Conservation (phyloP, 1,140 invertebrate species). For the Drosophila fuyamai region DNA sequence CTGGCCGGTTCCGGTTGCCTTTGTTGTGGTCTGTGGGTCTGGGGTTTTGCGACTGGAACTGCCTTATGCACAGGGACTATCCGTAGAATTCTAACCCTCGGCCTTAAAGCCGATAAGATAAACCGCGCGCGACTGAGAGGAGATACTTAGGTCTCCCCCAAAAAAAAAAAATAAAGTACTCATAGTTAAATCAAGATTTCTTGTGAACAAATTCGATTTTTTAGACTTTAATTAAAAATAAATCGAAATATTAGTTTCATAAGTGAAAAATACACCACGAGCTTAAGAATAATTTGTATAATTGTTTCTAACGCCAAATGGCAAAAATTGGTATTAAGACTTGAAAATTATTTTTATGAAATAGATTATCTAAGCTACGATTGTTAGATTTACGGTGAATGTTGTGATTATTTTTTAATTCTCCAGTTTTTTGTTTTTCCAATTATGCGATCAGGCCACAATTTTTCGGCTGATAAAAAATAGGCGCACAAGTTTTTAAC, state of each 20-base stretch:
- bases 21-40: conserved; percentile 25
- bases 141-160: conserved; percentile 6
- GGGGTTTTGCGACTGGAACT: conserved; percentile 23
- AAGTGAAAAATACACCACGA: too few relatives aligned
- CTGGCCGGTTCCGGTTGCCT: conserved; percentile 18
- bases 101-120: conserved; percentile 31
- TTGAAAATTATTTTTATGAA: not conserved
- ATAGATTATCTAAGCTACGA: too few relatives aligned
- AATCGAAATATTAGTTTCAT: too few relatives aligned
- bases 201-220: not conserved
- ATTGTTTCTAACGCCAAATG: not conserved
- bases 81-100: conserved; percentile 10
- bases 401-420: not conserved
- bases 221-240: too few relatives aligned
- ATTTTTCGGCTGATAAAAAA: conserved; percentile 12
- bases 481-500: conserved; percentile 14
- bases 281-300: not conserved
- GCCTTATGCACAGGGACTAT: conserved; percentile 14
- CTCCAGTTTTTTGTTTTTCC: not conserved
- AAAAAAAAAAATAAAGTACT: not conserved
- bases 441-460: conserved; percentile 10
- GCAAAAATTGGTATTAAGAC: not conserved
- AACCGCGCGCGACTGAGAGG: conserved; percentile 16
- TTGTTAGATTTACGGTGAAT: not conserved
- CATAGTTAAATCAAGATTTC: not conserved